These are phyloP conservation scores for Mythimna impura DNA, from an alignment of 2,888 invertebrate genomes.

Conservation along the genomic window DNA sequence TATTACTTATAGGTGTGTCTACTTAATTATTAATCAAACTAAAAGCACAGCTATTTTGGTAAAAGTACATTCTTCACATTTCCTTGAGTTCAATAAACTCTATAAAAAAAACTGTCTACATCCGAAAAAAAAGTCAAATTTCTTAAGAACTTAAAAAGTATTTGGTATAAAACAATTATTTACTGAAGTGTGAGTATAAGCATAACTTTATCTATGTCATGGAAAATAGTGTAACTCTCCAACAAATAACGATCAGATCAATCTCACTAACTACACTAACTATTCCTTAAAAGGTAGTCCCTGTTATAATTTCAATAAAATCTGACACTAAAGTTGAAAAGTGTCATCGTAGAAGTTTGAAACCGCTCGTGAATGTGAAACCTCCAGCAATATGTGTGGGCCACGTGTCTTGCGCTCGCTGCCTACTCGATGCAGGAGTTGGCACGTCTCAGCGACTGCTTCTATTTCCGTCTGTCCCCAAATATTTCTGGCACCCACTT, in stretches of 20 bases:
- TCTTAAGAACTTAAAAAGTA: neutral
- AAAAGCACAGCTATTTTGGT: neutral
- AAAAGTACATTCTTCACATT: neutral
- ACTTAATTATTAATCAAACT: neutral
- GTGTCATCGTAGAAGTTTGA: slow-evolving; percentile 48
- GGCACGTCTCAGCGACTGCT: slow-evolving; percentile 83
- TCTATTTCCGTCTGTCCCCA: slow-evolving; percentile 88
- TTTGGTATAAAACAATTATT: neutral
- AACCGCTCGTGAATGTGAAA: slow-evolving; percentile 65
- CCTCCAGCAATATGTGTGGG: slow-evolving; percentile 74
- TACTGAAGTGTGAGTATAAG: neutral
- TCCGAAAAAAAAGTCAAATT: neutral
- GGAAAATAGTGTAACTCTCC: neutral
- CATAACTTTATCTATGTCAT: neutral
- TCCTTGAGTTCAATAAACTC: neutral
- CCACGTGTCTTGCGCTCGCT: slow-evolving; percentile 80
- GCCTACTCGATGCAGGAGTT: slow-evolving; percentile 81
- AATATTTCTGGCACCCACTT: slow-evolving; percentile 88
- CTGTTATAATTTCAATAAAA: slow-evolving; percentile 12
- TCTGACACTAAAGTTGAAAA: slow-evolving; percentile 5
- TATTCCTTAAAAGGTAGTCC: neutral
- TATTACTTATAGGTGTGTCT: neutral
- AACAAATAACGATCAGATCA: neutral
- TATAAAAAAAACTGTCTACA: neutral
- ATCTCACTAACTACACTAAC: neutral